phyloP scores from a whole-genome alignment of 1,140 invertebrate species.

The Galendromus occidentalis region DNA sequence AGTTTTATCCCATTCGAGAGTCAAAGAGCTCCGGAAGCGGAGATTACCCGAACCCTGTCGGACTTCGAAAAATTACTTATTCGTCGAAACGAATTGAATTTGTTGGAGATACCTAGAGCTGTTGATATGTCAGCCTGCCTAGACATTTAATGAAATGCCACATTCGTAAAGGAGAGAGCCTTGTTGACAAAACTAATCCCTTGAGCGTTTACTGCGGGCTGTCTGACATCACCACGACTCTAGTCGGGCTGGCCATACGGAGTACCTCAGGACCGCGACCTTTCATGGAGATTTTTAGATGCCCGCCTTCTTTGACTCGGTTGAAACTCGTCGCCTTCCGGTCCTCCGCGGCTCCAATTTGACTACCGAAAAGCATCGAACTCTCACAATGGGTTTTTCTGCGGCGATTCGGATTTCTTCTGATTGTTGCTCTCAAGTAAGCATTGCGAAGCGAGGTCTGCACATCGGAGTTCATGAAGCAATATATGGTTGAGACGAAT shows the following conservation, averaged over 20 bases:
- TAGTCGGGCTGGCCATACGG: neutral
- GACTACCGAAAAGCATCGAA: neutral
- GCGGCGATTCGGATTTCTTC: conserved; percentile 19
- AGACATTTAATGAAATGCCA: too few species aligned
- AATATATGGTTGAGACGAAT: conserved; percentile 33
- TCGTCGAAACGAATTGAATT: too few species aligned
- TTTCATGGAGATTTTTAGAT: neutral
- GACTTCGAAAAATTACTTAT: too few species aligned
- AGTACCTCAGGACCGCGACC: neutral
- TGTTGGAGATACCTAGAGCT: too few species aligned
- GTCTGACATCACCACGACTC: neutral
- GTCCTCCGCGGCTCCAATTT: neutral
- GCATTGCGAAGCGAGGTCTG: conserved; percentile 19
- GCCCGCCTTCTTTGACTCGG: neutral
- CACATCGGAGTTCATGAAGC: conserved; percentile 34
- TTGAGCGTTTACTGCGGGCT: neutral
- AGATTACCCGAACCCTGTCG: too few species aligned
- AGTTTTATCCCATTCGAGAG: too few species aligned
- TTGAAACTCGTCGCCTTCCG: too few species aligned
- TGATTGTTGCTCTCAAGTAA: conserved; percentile 18
- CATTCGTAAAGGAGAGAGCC: too few species aligned
- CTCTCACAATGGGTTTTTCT: neutral
- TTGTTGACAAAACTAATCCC: too few species aligned
- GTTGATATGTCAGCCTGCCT: too few species aligned
- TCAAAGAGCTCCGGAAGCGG: too few species aligned